phyloP scores from a whole-genome alignment of 2,797 vertebrate genomes.

The Leptoclinus maculatus region DNA sequence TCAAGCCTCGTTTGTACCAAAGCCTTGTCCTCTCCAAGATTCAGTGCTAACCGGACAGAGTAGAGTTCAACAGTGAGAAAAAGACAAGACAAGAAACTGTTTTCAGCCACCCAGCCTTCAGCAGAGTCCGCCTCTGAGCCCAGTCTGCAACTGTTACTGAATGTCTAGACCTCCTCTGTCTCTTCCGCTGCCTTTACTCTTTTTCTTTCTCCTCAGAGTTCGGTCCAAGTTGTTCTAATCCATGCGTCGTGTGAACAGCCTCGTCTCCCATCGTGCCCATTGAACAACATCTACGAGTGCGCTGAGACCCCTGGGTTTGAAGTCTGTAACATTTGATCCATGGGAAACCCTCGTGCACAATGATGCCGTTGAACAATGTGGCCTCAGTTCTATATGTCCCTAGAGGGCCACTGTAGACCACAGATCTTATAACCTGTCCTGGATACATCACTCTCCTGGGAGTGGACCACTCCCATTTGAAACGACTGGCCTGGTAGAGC shows the following conservation, averaged over 20 bases:
- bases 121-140: background rate
- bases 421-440: conserved; percentile 85
- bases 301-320: conserved; percentile 80
- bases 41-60: background rate
- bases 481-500: conserved; percentile 51
- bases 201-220: conserved; percentile 9
- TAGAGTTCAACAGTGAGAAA: background rate
- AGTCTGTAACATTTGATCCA: conserved; percentile 82
- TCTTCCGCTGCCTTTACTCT: conserved; percentile 22
- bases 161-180: conserved; percentile 26
- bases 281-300: conserved; percentile 74
- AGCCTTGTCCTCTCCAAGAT: background rate
- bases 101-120: conserved; percentile 2
- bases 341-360: conserved; percentile 85
- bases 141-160: conserved; percentile 20
- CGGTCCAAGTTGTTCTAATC: conserved; percentile 2
- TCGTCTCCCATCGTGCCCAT: conserved; percentile 70
- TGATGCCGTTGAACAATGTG: conserved; percentile 83
- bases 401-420: conserved; percentile 80
- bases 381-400: conserved; percentile 83
- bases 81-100: background rate
- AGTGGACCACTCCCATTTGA: conserved; percentile 70
- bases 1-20: background rate
- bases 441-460: conserved; percentile 79
- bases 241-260: conserved; percentile 62